phyloP scores from a whole-genome alignment of 2,888 invertebrate genomes.

The Neuroscelio doddi region DNA sequence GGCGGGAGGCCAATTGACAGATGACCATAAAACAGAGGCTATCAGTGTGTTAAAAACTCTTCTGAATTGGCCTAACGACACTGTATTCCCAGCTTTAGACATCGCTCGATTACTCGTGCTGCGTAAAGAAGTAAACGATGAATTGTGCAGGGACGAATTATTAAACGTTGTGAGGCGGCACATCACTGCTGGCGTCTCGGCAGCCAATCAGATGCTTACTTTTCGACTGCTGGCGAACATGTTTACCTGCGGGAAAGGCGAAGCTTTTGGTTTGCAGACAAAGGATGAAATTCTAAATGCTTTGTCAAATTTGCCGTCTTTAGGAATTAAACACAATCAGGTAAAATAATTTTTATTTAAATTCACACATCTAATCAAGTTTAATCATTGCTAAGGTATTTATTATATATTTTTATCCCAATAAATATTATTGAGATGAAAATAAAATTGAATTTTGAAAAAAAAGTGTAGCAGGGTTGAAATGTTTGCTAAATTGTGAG shows the following conservation, averaged over 20 bases:
- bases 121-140: conserved; percentile 77
- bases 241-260: conserved; percentile 80
- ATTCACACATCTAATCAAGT: too few species aligned
- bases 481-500: too few species aligned
- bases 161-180: conserved; percentile 69
- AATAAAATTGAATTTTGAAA: too few species aligned
- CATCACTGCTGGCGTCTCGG: conserved; percentile 71
- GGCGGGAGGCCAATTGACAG: conserved; percentile 63
- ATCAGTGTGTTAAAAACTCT: conserved; percentile 53
- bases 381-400: background rate
- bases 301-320: conserved; percentile 73
- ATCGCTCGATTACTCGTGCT: conserved; percentile 88
- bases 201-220: conserved; percentile 85
- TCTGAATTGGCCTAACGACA: conserved; percentile 73
- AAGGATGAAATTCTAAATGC: conserved; percentile 75
- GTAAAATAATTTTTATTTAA: conserved; percentile 67
- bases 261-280: conserved; percentile 76
- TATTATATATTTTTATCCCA: too few species aligned
- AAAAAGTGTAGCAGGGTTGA: too few species aligned
- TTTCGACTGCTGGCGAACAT: conserved; percentile 88
- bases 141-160: conserved; percentile 73
- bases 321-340: conserved; percentile 78
- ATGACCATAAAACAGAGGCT: conserved; percentile 44
- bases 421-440: too few species aligned
- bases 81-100: conserved; percentile 92